phyloP scores from a whole-genome alignment of 2,797 vertebrate genomes.

The Bucorvus abyssinicus region DNA sequence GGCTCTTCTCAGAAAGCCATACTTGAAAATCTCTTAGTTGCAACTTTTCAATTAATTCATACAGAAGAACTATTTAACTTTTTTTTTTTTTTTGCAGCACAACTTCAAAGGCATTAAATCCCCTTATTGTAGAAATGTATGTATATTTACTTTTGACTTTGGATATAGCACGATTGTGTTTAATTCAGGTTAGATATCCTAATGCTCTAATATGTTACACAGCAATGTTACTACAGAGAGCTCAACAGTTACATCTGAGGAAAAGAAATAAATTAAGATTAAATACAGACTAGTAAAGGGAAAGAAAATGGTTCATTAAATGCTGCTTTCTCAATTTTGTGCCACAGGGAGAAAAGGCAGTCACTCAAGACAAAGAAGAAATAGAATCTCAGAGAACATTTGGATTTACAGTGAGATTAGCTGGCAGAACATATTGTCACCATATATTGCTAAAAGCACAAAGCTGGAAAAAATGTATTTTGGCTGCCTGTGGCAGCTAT shows the following conservation, averaged over 20 bases:
- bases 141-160: neutral
- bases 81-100: neutral
- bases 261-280: neutral
- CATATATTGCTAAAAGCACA: neutral
- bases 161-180: neutral
- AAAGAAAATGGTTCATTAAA: neutral
- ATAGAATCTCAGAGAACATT: neutral
- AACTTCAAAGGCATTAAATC: neutral
- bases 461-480: neutral
- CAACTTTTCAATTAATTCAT: neutral
- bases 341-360: neutral
- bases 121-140: neutral
- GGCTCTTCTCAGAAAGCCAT: neutral
- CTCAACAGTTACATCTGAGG: neutral
- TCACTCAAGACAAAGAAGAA: neutral
- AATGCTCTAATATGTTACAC: neutral
- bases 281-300: neutral
- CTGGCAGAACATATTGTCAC: neutral
- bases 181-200: neutral
- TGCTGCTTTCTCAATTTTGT: neutral
- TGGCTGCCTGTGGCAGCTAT: neutral
- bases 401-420: neutral
- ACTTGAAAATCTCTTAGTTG: neutral
- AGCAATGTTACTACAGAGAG: neutral
- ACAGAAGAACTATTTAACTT: neutral